Base-by-base conservation (phyloP, 1,140 invertebrate species). In the Drosophila ercepeae region DNA sequence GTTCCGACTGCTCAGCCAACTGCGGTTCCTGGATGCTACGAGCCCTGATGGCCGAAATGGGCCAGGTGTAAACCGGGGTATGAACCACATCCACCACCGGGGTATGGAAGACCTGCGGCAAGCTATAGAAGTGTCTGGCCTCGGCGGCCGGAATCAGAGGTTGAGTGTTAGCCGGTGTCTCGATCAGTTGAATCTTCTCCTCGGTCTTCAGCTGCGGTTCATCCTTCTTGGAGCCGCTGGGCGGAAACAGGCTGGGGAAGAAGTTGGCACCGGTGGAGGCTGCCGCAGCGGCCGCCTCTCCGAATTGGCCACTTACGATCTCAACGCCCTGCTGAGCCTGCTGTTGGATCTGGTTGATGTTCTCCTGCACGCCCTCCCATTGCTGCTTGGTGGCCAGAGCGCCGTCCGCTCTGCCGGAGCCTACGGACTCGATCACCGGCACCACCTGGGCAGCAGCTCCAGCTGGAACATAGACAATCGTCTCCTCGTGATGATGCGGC, bases 401-500 rank as follows among this genome's bases (percentile, higher is more conserved):
- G 25, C 42, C 75, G 2, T 59, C 59, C 27, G 77, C 76, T 21
- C 82, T 83, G 0, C 78, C 83, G 16, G 82, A 59, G 16, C 67
- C 73, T 2, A 81, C 59, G 7, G 72, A 14, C 2, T 88, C 82
- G 11, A 55, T 27, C 1, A 86, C 69, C 7, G 82, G 78, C 23
- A 82, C 44, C 46, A 88, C 86, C 4, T 82, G 74, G 48, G 86
- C 86, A 13, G 79, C 75, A 11, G 86, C 50, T 34, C 77, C 73
- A 1, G 84, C 75, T 3, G 89, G 89, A 32, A 90, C 89, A 73
- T 89, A 90, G 3, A 90, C 81, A 50, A 90, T 76, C 9, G 89
- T 90, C 65, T 90, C 89, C 59, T 90, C 89, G 41, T 89, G 78
- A 42, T 88, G 73, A 19, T 84, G 79, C 2, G 89, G 84, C 0